Evolutionary conservation across 2,888 invertebrate genomes (phyloP).

Genomic region (Microplitis manilae): DNA sequence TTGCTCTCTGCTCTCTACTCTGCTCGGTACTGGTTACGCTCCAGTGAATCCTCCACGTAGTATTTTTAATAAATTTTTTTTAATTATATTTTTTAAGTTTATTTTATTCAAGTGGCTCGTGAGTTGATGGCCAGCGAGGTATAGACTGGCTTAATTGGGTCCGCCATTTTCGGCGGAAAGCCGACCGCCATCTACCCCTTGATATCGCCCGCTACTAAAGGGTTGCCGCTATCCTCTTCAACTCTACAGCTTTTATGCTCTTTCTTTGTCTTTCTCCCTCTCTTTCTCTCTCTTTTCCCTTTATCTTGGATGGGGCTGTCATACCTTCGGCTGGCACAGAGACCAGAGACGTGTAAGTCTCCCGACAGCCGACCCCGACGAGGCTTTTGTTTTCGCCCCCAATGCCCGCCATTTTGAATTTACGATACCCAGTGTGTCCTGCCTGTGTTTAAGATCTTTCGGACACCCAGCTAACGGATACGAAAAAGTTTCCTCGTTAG

Average conservation of each 20-base stretch:
- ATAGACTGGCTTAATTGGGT: conserved; percentile 70
- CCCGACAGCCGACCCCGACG: conserved; percentile 55
- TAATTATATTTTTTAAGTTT: conserved; percentile 36
- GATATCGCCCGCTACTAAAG: conserved; percentile 44
- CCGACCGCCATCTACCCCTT: conserved; percentile 56
- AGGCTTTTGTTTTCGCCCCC: conserved; percentile 71
- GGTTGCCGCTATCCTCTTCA: conserved; percentile 48
- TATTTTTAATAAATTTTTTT: background rate
- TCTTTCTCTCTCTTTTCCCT: conserved; percentile 46
- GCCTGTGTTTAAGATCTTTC: conserved; percentile 52
- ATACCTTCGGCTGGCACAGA: conserved; percentile 48
- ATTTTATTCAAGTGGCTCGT: conserved; percentile 44
- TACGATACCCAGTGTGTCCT: conserved; percentile 62
- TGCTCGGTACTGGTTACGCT: background rate
- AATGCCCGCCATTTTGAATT: conserved; percentile 71
- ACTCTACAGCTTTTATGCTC: background rate
- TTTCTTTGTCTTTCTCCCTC: conserved; percentile 19
- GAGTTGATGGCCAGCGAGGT: conserved; percentile 54
- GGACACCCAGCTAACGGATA: conserved; percentile 58
- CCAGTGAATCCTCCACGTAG: background rate
- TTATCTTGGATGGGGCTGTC: conserved; percentile 54
- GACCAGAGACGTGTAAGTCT: conserved; percentile 55
- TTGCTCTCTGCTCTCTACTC: background rate
- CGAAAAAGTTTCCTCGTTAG: conserved; percentile 69
- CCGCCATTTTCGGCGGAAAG: conserved; percentile 70